A percentile compares a stretch with the other conserved stretches of the same genome.
These are phyloP conservation scores for Cybosia mesomella DNA, from an alignment of 2,888 invertebrate genomes.

Conservation along the genomic window DNA sequence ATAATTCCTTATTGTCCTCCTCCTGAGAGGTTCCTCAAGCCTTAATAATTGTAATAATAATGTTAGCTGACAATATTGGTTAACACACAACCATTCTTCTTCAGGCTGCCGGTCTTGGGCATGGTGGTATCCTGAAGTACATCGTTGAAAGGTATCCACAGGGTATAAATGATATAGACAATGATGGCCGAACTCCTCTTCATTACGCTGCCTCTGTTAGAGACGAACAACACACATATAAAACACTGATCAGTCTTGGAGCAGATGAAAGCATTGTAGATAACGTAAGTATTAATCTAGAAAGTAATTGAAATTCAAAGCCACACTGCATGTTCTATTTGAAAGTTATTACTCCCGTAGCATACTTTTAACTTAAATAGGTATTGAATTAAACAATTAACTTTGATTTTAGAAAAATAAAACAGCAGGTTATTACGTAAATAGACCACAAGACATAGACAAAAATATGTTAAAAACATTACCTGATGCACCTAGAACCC, in stretches of 20 bases:
- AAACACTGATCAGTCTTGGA: slow-evolving; percentile 92
- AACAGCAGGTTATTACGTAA: slow-evolving; percentile 93
- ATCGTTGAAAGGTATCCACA: slow-evolving; percentile 90
- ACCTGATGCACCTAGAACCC: slow-evolving; percentile 94
- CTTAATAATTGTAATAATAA: too few relatives aligned
- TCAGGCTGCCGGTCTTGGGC: slow-evolving; percentile 94
- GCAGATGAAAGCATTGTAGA: slow-evolving; percentile 94
- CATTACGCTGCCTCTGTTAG: slow-evolving; percentile 95
- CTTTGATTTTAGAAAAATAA: slow-evolving; percentile 91
- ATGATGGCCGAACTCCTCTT: slow-evolving; percentile 94
- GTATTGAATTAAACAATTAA: not conserved
- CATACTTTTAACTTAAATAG: not conserved
- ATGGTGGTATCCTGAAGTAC: slow-evolving; percentile 91
- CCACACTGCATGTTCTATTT: slow-evolving; percentile 26
- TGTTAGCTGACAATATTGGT: not conserved
- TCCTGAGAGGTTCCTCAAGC: too few relatives aligned
- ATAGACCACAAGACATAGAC: slow-evolving; percentile 92
- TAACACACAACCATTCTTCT: not conserved
- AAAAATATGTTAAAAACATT: slow-evolving; percentile 89
- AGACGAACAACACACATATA: slow-evolving; percentile 92
- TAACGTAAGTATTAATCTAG: slow-evolving; percentile 88
- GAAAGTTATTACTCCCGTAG: not conserved
- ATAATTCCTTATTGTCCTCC: not conserved
- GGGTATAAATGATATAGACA: slow-evolving; percentile 90
- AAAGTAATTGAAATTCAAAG: not conserved